Evolutionary conservation across 2,888 invertebrate species (phyloP).

Genomic region (Sepiola atlantica): DNA sequence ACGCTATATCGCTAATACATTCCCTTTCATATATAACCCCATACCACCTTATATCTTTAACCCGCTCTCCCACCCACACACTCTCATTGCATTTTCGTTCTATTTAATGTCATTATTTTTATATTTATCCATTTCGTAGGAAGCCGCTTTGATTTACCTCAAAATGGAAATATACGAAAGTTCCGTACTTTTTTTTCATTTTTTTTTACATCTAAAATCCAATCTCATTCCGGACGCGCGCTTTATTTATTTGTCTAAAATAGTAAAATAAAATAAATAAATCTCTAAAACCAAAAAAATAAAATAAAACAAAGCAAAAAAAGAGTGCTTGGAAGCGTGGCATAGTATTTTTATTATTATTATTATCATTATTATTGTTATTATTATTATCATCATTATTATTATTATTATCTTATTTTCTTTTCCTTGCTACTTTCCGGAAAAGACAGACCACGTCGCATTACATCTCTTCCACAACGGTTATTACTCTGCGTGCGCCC

Average conservation of each 20-base stretch:
- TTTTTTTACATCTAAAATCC: slow-evolving; percentile 32
- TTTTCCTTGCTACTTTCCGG: neutral
- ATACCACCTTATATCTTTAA: neutral
- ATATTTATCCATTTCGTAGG: neutral
- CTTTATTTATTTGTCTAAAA: neutral
- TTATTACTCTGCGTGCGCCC: neutral
- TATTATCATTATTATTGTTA: too few relatives aligned
- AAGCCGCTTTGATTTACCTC: slow-evolving; percentile 9
- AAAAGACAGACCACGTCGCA: neutral
- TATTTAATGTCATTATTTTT: neutral
- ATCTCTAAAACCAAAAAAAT: neutral
- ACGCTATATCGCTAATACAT: neutral
- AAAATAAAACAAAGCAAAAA: neutral
- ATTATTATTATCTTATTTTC: too few relatives aligned
- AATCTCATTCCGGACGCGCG: neutral
- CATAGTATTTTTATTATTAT: too few relatives aligned
- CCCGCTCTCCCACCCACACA: neutral
- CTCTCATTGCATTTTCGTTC: neutral
- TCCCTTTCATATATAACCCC: neutral
- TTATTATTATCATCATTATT: too few relatives aligned
- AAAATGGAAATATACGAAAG: neutral
- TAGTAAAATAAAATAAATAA: neutral
- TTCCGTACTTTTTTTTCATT: too few relatives aligned
- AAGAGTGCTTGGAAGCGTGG: neutral
- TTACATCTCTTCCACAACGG: neutral